Base-by-base conservation (phyloP, 1,140 invertebrate species). In the Penaeus indicus region DNA sequence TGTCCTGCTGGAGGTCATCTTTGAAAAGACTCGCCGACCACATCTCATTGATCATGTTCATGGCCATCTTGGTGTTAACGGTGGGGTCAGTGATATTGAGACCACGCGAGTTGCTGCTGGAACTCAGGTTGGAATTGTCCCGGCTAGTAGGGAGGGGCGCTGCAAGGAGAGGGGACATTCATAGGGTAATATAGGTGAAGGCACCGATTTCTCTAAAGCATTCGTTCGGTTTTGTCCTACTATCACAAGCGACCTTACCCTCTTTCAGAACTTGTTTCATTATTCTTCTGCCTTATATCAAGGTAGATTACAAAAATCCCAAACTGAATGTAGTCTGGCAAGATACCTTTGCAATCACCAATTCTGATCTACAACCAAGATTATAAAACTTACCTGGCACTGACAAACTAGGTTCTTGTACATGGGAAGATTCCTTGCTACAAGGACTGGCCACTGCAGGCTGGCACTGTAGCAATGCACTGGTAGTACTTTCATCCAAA, bases 11-110 rank as follows among this genome's bases (percentile, higher is more conserved):
- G 10, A 38, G 72, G 13, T 82, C 81, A 61, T 22, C 69, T 18
- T 82, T 38, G 72, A 81, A 79, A 42, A 90, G 67, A 54, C 75
- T 90, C 7, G 77, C 64, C 21, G 88, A 90, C 87, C 86, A 91
- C 32, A 91, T 79, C 13, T 92, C 87, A 85, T 91, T 64, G 69
- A 91, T 91, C 64, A 90, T 69, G 22, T 89, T 91, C 62, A 93
- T 77, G 3, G 93, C 93, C 89, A 93, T 92, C 81, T 92, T 92
- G 7, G 92, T 93, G 89, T 93, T 92, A 13, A 93, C 92, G 22
- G 93, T 94, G 0, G 93, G 93, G 11, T 93, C 93, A 16, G 92
- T 84, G 11, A 78, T 4, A 25, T 85, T 79, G 5, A 81, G 62
- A 27, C 72, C 82, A 54, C 72, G 72, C 13, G 84, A 85, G 63